Conservation (phyloP, 2,797 vertebrate species). For the Leuciscus waleckii region DNA sequence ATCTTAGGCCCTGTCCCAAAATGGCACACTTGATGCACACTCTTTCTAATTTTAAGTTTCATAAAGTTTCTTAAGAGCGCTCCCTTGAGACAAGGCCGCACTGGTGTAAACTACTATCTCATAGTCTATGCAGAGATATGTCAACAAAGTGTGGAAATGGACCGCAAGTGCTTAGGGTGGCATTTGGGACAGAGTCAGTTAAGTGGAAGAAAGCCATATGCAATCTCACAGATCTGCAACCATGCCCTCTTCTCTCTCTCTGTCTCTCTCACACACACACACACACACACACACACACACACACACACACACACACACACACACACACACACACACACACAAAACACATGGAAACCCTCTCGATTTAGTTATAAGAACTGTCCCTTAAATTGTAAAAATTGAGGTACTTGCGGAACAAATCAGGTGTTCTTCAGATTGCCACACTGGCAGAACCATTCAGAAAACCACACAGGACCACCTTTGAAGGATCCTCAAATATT, state of each 20-base stretch:
- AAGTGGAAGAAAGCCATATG: constrained; percentile 1
- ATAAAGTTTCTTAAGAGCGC: neutral
- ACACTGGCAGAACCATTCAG: neutral
- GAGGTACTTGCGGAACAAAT: neutral
- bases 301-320: too few species aligned
- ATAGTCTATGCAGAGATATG: neutral
- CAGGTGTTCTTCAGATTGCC: neutral
- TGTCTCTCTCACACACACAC: neutral
- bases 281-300: too few species aligned
- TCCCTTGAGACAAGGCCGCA: neutral
- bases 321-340: too few species aligned
- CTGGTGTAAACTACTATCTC: neutral
- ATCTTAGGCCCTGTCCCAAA: constrained; percentile 12
- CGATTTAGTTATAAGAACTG: neutral
- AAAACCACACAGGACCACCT: neutral
- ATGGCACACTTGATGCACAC: constrained; percentile 5
- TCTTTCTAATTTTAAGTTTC: neutral
- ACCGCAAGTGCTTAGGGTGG: neutral
- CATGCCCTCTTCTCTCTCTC: neutral
- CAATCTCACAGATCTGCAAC: neutral
- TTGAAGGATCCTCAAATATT: neutral
- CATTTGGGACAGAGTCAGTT: constrained; percentile 18
- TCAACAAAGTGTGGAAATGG: neutral
- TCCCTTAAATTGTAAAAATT: neutral
- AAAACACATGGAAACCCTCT: neutral